Percentiles rank a stretch among this genome's conserved stretches.
phyloP scores from a whole-genome alignment of 2,113 vertebrate species.

The Ctenodactylus gundi region DNA sequence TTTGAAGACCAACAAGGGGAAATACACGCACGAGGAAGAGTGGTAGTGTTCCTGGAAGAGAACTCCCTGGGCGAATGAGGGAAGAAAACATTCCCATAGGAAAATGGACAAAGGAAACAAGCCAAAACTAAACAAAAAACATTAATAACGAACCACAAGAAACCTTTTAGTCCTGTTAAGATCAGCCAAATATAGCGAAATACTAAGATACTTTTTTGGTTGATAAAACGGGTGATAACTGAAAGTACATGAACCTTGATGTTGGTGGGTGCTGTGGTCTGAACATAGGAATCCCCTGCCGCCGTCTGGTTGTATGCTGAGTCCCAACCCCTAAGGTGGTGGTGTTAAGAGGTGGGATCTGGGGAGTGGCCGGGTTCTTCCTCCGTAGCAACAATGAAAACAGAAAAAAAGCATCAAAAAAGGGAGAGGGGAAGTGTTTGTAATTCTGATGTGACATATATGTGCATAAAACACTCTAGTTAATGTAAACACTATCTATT shows the following conservation, averaged over 20 bases:
- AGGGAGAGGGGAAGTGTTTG: too few species aligned
- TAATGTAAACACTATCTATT: too few species aligned
- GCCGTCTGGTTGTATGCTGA: neutral
- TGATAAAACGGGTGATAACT: neutral
- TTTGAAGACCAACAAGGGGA: neutral
- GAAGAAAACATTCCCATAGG: neutral
- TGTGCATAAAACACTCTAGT: too few species aligned
- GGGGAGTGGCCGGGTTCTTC: neutral
- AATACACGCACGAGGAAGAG: neutral
- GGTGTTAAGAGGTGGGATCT: neutral
- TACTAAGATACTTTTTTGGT: neutral
- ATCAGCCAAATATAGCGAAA: neutral
- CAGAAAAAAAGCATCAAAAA: too few species aligned
- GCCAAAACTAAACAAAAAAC: neutral
- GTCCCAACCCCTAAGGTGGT: neutral
- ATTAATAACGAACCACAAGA: neutral
- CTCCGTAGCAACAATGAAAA: too few species aligned
- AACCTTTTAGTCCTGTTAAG: neutral
- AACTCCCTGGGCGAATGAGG: neutral
- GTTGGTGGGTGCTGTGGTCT: neutral
- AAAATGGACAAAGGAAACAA: neutral
- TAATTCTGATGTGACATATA: too few species aligned
- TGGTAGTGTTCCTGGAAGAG: neutral
- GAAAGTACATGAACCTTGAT: neutral
- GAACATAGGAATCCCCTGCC: too few species aligned